Evolutionary conservation across 2,888 invertebrate genomes (phyloP).

Genomic region (Lasioglossum zephyrum): DNA sequence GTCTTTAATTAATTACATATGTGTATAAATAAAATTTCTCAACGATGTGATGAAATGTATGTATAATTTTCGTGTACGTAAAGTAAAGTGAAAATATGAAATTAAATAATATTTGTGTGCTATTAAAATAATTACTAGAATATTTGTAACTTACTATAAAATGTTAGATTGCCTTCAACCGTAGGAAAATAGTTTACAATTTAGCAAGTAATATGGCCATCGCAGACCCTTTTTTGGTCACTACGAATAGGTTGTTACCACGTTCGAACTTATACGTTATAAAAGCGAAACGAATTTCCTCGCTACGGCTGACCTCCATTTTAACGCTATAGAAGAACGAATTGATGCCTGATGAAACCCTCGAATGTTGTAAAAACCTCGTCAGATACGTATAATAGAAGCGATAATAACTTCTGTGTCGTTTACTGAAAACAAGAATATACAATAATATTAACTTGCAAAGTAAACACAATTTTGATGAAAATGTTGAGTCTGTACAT

Average conservation of each 20-base stretch:
- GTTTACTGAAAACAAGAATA: neutral
- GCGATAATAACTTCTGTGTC: neutral
- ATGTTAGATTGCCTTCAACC: neutral
- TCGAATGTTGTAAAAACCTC: conserved; percentile 8
- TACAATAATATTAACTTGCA: neutral
- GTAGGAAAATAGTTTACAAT: neutral
- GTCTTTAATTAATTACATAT: neutral
- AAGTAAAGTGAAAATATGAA: neutral
- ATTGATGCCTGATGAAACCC: neutral
- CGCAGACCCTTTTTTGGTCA: neutral
- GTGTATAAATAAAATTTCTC: neutral
- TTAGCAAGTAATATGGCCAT: neutral
- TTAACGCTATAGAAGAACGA: conserved; percentile 1
- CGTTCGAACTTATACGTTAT: neutral
- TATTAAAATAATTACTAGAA: neutral
- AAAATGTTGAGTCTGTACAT: neutral
- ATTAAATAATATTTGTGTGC: neutral
- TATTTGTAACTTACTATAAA: neutral
- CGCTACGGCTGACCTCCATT: neutral
- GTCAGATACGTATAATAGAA: neutral
- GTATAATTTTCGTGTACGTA: too few relatives aligned
- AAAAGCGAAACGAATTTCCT: conserved; percentile 1
- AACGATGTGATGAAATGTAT: too few relatives aligned
- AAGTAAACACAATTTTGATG: neutral
- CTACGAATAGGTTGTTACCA: neutral